These are phyloP conservation scores for Drosophila kanekoi DNA, from an alignment of 2,888 invertebrate species.

Conservation along the genomic window DNA sequence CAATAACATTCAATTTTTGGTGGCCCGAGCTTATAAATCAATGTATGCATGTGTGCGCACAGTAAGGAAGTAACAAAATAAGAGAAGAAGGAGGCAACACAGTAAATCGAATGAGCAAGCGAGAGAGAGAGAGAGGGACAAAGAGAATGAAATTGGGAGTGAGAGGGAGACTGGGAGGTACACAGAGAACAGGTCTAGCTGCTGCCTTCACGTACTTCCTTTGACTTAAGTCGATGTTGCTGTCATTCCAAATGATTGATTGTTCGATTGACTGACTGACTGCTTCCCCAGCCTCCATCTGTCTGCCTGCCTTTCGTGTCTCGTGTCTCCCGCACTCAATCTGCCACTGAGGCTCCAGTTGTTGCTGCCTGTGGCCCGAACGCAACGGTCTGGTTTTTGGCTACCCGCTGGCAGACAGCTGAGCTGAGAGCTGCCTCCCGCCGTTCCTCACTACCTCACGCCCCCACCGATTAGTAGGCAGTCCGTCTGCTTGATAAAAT, in stretches of 20 bases:
- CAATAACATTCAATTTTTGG: slow-evolving; percentile 80
- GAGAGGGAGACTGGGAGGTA: background rate
- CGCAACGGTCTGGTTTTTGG: background rate
- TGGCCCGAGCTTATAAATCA: slow-evolving; percentile 72
- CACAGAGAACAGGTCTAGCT: background rate
- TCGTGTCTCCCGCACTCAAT: background rate
- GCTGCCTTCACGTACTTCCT: slow-evolving; percentile 45
- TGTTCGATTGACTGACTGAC: slow-evolving; percentile 75
- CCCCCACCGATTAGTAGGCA: slow-evolving; percentile 35
- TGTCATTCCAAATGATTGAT: slow-evolving; percentile 77
- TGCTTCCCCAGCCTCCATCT: slow-evolving; percentile 16
- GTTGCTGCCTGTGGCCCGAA: slow-evolving; percentile 4
- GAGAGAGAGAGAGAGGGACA: background rate
- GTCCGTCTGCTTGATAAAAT: slow-evolving; percentile 6
- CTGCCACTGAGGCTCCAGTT: background rate
- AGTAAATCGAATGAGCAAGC: background rate
- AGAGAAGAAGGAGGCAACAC: background rate
- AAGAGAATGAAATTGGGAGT: background rate
- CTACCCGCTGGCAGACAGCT: slow-evolving; percentile 25
- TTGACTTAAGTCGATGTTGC: slow-evolving; percentile 73
- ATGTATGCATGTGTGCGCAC: slow-evolving; percentile 61
- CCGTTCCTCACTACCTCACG: background rate
- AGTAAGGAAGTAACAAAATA: slow-evolving; percentile 5
- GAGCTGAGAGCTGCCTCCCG: slow-evolving; percentile 9
- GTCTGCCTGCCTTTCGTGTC: background rate